Base-by-base conservation (phyloP, 2,888 invertebrate genomes). In the Drosophila falleni region DNA sequence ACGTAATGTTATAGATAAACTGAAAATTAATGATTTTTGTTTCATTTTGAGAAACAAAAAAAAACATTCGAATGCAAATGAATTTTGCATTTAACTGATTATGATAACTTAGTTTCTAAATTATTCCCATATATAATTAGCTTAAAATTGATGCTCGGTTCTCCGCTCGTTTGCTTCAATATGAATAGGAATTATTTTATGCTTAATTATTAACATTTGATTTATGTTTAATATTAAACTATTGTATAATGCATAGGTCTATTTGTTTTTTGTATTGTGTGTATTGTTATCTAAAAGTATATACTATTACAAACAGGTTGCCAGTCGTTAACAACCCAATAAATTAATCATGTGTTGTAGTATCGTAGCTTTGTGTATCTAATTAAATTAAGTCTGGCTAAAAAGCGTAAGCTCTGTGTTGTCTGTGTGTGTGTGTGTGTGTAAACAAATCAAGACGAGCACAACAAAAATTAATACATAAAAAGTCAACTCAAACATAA, bases 191-290 rank as follows among this genome's bases (percentile, higher is more conserved):
- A 72, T 71, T 71, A 75, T 58, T 44, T 49, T 71, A 61, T 33
- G 23, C 63, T 63, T 63, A 56, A 39, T 33, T 33, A n/a, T 63
- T 88, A 84, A 89, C 89, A 88, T 81, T 78, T 75, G 54, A 55
- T 73, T 70, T 77, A 67, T 54, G 35, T 55, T 64, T 62, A 74
- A 23, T 78, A 59, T 74, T 76, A 79, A 44, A 50, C 80, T 78
- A 78, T 61, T 67, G 29, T 64, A 51, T 79, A 71, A 63, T 75
- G 44, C 44, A 75, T 79, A 78, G 39, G 55, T 60, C 60, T 77
- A 71, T 69, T 78, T 76, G 44, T 50, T 65, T 64, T 23, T 68
- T 19, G 1, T 19, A 1, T 19, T 19, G 19, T 19, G 13, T 62
- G 54, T 47, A 39, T 41, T 49, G 19, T 31, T 35, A 37, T 42